Evolutionary conservation across 2,113 vertebrate species (phyloP).

Genomic region (Lepus europaeus): DNA sequence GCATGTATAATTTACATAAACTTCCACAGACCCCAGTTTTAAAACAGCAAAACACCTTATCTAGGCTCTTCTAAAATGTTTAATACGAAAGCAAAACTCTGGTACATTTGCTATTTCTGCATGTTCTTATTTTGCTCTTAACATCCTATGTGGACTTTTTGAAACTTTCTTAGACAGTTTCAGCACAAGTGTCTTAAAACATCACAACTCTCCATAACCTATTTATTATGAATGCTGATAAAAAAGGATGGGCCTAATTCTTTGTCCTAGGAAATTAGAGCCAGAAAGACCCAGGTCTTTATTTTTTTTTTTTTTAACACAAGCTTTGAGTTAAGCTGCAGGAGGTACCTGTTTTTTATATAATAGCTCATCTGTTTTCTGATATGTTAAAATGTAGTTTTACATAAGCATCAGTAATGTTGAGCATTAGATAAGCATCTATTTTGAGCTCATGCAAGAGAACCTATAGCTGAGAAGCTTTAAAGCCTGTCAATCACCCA

Average conservation of each 20-base stretch:
- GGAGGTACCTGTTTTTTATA: not conserved
- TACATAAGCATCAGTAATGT: conserved; percentile 46
- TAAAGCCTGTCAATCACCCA: not conserved
- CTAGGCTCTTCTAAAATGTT: not conserved
- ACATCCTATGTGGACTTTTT: conserved; percentile 56
- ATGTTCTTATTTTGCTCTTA: conserved; percentile 57
- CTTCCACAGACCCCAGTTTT: not conserved
- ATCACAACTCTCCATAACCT: conserved; percentile 42
- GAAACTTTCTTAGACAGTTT: conserved; percentile 59
- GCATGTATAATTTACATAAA: not conserved
- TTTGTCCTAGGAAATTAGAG: not conserved
- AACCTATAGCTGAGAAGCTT: conserved; percentile 47
- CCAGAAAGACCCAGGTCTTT: conserved; percentile 22
- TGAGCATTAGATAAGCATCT: not conserved
- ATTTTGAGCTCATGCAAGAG: conserved; percentile 35
- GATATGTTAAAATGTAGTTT: conserved; percentile 65
- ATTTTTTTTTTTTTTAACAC: conserved; percentile 61
- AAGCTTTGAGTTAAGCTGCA: conserved; percentile 6
- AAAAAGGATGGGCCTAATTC: conserved; percentile 42
- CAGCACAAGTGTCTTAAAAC: conserved; percentile 45
- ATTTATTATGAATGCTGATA: conserved; percentile 9
- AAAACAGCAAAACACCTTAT: not conserved
- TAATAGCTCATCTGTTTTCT: conserved; percentile 54
- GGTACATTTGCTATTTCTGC: not conserved
- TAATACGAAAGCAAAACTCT: conserved; percentile 54